Base-by-base conservation (phyloP, 2,888 invertebrate species). In the Coremacera marginata region DNA sequence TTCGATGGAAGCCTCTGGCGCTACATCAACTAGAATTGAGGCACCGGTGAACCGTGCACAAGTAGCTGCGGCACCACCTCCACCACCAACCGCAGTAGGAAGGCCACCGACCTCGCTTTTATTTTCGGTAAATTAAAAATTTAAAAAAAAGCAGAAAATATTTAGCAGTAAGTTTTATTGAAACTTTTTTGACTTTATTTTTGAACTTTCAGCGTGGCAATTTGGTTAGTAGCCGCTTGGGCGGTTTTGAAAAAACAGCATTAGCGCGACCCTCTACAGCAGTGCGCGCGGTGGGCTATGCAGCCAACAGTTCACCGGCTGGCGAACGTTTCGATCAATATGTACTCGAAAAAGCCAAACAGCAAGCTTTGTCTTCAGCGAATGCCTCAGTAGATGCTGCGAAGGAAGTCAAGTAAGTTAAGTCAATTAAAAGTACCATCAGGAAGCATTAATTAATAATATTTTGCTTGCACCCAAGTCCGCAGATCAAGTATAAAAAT, bases 281-380 rank as follows among this genome's bases (percentile, higher is more conserved):
- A 2, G 96, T 99, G 55, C 92, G 97, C 77, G 98, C 97, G 9
- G 98, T 97, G 34, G 99, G 99, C 0, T 99, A 97, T 89, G 96
- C 96, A 5, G 96, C 97, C 2, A 83, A 81, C 44, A 77, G 68
- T 25, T 83, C 82, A 8, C 84, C 88, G 7, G 92, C 89, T 82
- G 87, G 88, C 7, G 91, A 91, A 79, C 88, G 92, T 79, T 94
- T 96, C 85, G 95, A 97, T 88, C 96, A 95, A 5, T 90, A 97
- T 78, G 93, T 95, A 81, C 91, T 91, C 27, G 88, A 89, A 71
- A 89, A 86, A 78, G 86, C 87, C 34, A 88, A 87, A 62, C 89
- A 89, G 57, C 86, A 88, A 80, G 87, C 88, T 2, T 76, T 88
- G 5, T 85, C 87, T 0, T 84, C 87, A 4, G 84, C 86, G 3